Evolutionary conservation across 2,113 vertebrate species (phyloP).

Genomic region (Lasiurus cinereus): DNA sequence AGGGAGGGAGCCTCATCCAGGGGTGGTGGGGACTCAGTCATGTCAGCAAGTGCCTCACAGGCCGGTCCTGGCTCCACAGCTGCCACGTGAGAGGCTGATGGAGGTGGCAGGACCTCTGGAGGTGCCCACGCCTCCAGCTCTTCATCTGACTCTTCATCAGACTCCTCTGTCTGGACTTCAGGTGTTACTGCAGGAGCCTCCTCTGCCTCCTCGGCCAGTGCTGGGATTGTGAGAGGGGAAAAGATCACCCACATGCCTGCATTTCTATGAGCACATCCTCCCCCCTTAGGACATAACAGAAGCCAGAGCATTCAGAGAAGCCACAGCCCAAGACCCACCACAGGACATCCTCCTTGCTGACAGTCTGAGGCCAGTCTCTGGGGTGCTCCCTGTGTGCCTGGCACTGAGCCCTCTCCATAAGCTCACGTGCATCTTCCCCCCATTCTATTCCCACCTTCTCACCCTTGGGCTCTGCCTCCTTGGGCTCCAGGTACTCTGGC

Average conservation of each 20-base stretch:
- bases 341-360: not conserved
- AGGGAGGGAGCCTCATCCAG: not conserved
- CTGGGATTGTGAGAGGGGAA: not conserved
- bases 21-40: not conserved
- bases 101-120: not conserved
- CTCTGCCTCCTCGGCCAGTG: not conserved
- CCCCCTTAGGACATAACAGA: not conserved
- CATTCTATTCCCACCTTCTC: not conserved
- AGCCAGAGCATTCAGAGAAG: not conserved
- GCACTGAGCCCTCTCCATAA: not conserved
- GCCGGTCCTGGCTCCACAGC: not conserved
- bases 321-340: not conserved
- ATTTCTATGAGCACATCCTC: not conserved
- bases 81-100: not conserved
- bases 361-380: not conserved
- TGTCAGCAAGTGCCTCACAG: not conserved
- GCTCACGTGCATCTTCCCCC: not conserved
- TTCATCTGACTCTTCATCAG: too few relatives aligned
- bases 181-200: not conserved
- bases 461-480: not conserved
- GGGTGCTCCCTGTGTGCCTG: not conserved
- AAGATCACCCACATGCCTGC: too few relatives aligned
- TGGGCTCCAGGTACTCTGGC: not conserved
- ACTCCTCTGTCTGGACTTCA: not conserved
- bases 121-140: not conserved